Base-by-base conservation (phyloP, 2,797 vertebrate genomes). In the Hyperoplus lanceolatus region DNA sequence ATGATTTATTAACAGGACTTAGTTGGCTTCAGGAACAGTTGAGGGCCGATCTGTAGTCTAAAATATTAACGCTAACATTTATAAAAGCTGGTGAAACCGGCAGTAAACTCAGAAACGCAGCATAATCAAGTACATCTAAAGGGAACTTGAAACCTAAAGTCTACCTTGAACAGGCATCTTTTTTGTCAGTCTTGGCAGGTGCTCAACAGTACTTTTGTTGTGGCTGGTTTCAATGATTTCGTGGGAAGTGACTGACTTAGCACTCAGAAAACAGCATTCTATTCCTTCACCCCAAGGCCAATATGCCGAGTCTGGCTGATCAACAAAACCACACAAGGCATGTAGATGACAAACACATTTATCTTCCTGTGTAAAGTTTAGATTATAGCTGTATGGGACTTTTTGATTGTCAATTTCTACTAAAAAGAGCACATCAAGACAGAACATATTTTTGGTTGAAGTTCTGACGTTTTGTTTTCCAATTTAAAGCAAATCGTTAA, bases 171-270 rank as follows among this genome's bases (percentile, higher is more conserved):
- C 3, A 3, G 11, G 29, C 48, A 56, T 18, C 50, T 82, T 50
- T 55, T 50, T 56, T 57, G 59, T 58, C 62, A 50, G 53, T 65
- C 36, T 58, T 80, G 72, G 65, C 77, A 70, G 36, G 5, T 54
- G 36, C 15, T 83, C 65, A 82, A 75, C 68, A 16, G 51, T 59
- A 54, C 61, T 79, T 84, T 83, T 82, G 84, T 89, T 75, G 69
- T 50, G 16, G 38, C 9, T 61, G 1, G 4, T 62, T 54, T 72
- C 63, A 55, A 1, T 11, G 2, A 45, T 3, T 12, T 4, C 8
- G 74, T 84, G 75, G 74, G 70, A 66, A 13, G 73, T 78, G 74
- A 80, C 79, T 85, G 76, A 62, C 46, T 42, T 43, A 73, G 18
- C 16, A 66, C 78, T 84, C 81, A 75, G 38, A 6, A 82, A 71